Conservation (phyloP, 30 jellyfish, hydroid and myxozoan genomes). For the Catostylus mosaicus region DNA sequence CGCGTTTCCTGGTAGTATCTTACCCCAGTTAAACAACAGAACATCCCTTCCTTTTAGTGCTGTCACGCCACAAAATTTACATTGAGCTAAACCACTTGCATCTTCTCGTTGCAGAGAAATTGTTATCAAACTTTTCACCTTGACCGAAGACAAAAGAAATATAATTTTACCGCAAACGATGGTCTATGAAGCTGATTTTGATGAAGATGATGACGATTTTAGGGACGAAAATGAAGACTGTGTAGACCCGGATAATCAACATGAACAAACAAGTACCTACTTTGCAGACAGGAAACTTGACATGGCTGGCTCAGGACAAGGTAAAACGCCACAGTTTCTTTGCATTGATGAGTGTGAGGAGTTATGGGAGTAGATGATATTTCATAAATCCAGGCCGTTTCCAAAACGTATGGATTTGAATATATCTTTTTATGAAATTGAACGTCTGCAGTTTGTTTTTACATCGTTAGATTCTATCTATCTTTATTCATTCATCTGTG, state of each 20-base stretch:
- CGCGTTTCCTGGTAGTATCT: no score
- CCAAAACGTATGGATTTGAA: no score
- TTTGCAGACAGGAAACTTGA: not conserved
- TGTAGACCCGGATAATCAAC: no score
- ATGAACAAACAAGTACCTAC: not conserved
- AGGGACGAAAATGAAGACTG: not conserved
- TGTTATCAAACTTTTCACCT: not conserved
- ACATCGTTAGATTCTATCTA: no score
- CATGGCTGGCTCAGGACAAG: not conserved
- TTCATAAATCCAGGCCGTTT: no score
- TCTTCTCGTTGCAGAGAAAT: not conserved
- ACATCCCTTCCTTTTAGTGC: no score
- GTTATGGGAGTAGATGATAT: slow-evolving; percentile 14
- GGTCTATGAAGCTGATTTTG: not conserved
- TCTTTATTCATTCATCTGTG: no score
- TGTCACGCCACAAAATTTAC: no score
- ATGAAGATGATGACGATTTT: not conserved
- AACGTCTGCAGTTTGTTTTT: no score
- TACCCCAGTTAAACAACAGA: no score
- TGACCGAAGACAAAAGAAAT: not conserved
- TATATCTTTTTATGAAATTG: no score
- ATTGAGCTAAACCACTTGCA: not conserved
- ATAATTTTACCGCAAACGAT: not conserved
- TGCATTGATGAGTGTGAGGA: not conserved
- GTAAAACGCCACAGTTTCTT: not conserved